phyloP scores from a whole-genome alignment of 1,140 invertebrate genomes.

The Papilio machaon region DNA sequence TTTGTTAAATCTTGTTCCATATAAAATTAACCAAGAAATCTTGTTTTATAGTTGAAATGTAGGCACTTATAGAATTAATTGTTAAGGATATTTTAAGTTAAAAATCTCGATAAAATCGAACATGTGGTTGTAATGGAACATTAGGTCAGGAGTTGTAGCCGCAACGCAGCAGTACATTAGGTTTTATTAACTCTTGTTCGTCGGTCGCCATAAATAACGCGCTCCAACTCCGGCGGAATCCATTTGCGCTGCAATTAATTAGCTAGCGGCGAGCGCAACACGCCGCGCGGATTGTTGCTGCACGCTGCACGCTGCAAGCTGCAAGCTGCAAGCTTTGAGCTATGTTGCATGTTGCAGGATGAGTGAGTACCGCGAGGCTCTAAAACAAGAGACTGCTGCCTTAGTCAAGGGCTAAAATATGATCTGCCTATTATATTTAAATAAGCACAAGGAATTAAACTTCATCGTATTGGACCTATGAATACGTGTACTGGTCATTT shows the following conservation, averaged over 20 bases:
- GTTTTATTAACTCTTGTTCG: conserved; percentile 22
- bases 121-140: background rate
- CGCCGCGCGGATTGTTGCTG: conserved; percentile 14
- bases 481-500: no score
- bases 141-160: background rate
- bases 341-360: background rate
- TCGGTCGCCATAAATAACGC: conserved; percentile 21
- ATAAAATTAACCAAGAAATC: no score
- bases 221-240: conserved; percentile 12
- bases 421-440: no score
- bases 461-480: no score
- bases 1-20: background rate
- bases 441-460: no score
- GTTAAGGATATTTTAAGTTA: background rate
- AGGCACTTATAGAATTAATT: background rate
- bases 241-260: conserved; percentile 24
- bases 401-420: background rate
- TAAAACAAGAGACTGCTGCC: background rate
- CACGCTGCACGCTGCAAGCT: background rate
- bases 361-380: background rate
- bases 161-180: conserved; percentile 13
- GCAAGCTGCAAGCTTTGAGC: background rate
- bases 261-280: conserved; percentile 11
- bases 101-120: background rate
- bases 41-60: no score